Base-by-base conservation (phyloP, 2,888 invertebrate genomes). In the Cosmorhoe ocellata region DNA sequence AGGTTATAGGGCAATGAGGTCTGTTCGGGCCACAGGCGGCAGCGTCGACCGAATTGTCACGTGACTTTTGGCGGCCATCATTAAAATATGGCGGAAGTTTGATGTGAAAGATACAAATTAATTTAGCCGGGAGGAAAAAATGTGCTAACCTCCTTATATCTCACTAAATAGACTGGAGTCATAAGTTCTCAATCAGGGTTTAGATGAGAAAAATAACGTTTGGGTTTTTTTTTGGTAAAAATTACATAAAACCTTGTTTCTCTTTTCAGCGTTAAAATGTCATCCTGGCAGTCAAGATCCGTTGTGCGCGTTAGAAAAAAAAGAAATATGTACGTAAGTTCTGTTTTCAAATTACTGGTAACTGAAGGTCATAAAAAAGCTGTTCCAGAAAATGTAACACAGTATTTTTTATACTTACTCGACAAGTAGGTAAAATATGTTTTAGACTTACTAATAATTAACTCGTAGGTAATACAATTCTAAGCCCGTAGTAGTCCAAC, bases 1-100 rank as follows among this genome's bases (percentile, higher is more conserved):
- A 65, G 77, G 87, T 75, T 76, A 87, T 74, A 87, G 87, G 84
- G 81, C 82, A 87, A 86, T 65, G 81, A 72, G 75, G 73, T 79
- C 65, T 74, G 77, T 59, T 61, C 73, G 68, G 67, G 63, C 70
- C 61, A 39, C 28, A 36, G 32, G 63, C 66, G 45, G 47, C 63
- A 51, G 44, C 59, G 43, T 58, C 59, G 63, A 41, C 67, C 67
- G 66, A 71, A 71, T 69, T 47, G 60, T 67, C 76, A 71, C 74
- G 72, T 75, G 72, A 68, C 70, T 64, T 69, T 69, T 53, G 61
- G 65, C 63, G 52, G 66, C 59, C 63, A 69, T 71, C 53, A 59
- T 24, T 55, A 11, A 58, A 62, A 63, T 69, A 58, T 67, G 64
- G 66, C 71, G 71, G 63, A 64, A 71, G 71, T 10, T 2, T 63